These are phyloP conservation scores for Ectemnius cavifrons DNA, from an alignment of 2,888 invertebrate species.

Conservation along the genomic window DNA sequence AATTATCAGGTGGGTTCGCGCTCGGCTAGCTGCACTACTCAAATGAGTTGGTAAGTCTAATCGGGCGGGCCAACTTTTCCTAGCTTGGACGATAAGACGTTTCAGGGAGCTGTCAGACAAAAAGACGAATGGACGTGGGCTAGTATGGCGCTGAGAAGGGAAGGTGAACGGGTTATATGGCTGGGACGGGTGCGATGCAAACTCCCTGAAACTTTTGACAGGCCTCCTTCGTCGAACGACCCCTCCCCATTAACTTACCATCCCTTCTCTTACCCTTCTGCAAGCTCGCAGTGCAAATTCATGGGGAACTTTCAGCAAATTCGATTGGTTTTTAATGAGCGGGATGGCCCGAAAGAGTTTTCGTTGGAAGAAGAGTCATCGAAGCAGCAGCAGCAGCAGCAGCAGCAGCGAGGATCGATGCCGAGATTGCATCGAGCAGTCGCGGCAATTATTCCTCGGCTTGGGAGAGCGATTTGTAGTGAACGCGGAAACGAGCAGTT, in stretches of 20 bases:
- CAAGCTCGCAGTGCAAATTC: no score
- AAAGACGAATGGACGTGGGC: no score
- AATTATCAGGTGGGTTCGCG: constrained; percentile 37
- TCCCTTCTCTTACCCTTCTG: no score
- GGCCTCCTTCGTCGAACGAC: neutral
- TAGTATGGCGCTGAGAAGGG: constrained; percentile 24
- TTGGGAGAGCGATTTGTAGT: no score
- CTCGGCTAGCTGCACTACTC: neutral
- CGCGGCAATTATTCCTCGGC: no score
- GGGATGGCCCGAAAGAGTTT: constrained; percentile 36
- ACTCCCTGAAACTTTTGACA: constrained; percentile 21
- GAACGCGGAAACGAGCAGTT: no score
- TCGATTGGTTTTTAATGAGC: constrained; percentile 60
- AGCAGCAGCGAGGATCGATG: neutral
- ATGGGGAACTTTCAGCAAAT: constrained; percentile 37
- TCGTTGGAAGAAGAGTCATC: no score
- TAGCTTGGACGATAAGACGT: constrained; percentile 50
- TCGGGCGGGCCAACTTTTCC: constrained; percentile 39
- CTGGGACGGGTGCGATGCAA: constrained; percentile 9
- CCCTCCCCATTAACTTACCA: no score
- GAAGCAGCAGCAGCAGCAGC: no score
- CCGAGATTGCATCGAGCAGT: neutral
- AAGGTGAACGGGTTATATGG: neutral
- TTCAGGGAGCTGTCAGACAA: constrained; percentile 10
- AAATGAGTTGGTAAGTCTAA: constrained; percentile 50